Conservation (phyloP, 2,888 invertebrate genomes). For the Eumerus sabulonum region DNA sequence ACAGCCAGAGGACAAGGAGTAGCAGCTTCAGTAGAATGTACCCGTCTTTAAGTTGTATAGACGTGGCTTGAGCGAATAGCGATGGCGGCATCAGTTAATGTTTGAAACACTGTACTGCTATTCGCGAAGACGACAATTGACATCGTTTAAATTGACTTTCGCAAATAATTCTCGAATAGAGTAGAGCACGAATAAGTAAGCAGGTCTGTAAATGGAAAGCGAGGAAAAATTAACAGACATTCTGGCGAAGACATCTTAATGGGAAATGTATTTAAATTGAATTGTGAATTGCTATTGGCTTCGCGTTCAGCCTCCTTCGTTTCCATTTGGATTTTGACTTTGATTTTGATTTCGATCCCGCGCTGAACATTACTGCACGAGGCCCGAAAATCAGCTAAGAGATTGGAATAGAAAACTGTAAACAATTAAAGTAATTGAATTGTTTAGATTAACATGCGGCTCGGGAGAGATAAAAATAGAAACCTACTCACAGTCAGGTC, state of each 20-base stretch:
- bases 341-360: background rate
- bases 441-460: constrained; percentile 34
- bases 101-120: constrained; percentile 20
- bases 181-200: background rate
- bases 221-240: constrained; percentile 57
- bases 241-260: constrained; percentile 65
- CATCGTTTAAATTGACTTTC: constrained; percentile 66
- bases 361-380: background rate
- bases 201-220: constrained; percentile 21
- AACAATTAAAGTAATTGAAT: constrained; percentile 49
- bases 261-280: constrained; percentile 67
- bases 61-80: background rate
- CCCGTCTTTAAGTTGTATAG: too few relatives aligned
- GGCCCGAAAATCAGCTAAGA: constrained; percentile 27
- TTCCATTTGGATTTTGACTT: background rate
- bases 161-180: constrained; percentile 51
- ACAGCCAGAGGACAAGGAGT: constrained; percentile 23
- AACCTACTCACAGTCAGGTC: too few relatives aligned
- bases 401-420: constrained; percentile 33
- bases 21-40: background rate
- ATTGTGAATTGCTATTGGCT: constrained; percentile 61
- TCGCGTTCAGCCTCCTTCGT: constrained; percentile 16
- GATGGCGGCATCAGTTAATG: constrained; percentile 48
- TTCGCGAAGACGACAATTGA: constrained; percentile 54
- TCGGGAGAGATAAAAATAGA: too few relatives aligned